These are phyloP conservation scores for Drosophila ficusphila DNA, from an alignment of 1,140 invertebrate species.

Conservation along the genomic window DNA sequence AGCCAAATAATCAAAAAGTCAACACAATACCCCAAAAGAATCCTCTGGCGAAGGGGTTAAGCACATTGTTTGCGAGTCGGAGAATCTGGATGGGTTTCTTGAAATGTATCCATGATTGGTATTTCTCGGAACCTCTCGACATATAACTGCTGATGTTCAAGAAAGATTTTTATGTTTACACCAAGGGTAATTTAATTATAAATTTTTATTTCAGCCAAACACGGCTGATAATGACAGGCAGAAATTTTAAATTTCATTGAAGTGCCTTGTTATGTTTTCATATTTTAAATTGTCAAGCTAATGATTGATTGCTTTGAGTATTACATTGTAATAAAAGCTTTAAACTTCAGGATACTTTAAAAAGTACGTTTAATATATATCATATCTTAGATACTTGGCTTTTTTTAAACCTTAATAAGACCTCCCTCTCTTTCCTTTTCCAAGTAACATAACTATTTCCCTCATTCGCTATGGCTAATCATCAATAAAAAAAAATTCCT, in stretches of 20 bases:
- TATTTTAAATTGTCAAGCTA: no score
- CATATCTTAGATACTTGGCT: not conserved
- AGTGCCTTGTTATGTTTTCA: no score
- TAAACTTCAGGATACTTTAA: no score
- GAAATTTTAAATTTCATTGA: not conserved
- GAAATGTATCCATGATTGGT: conserved; percentile 15
- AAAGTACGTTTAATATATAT: no score
- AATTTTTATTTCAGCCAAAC: not conserved
- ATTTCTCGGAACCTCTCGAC: conserved; percentile 13
- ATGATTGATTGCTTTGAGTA: no score
- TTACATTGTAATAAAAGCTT: no score
- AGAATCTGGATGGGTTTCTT: not conserved
- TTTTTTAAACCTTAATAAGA: not conserved
- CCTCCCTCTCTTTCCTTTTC: no score
- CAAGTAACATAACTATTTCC: not conserved
- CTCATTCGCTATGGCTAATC: conserved; percentile 1
- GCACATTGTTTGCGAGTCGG: conserved; percentile 30
- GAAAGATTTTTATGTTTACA: not conserved
- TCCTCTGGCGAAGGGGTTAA: conserved; percentile 25
- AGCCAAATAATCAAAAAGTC: conserved; percentile 80
- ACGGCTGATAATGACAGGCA: not conserved
- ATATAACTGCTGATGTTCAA: not conserved
- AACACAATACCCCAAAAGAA: conserved; percentile 58
- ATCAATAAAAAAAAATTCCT: not conserved
- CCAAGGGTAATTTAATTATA: not conserved